Base-by-base conservation (phyloP, 1,140 invertebrate species). In the Cydia splendana region DNA sequence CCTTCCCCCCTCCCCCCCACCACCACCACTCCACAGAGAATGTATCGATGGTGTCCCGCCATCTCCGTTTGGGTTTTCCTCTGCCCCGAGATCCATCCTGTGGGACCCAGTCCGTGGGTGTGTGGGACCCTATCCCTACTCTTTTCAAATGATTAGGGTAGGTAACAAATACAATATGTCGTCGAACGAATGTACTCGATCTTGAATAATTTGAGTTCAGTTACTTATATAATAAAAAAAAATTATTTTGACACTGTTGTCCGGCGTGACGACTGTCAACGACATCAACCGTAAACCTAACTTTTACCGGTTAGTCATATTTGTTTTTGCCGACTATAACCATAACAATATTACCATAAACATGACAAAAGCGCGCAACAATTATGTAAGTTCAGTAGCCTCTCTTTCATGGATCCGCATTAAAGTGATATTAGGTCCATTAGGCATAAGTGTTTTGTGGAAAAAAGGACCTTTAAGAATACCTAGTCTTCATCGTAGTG, bases 341-440 rank as follows among this genome's bases (percentile, higher is more conserved):
- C 20, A 10, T 62, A 62, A 62, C 57, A 9, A 20, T 62, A 62
- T 62, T 62, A 62, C 57, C 15, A n/a, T 18, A 3, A 53, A 18
- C n/a, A 53, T 53, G n/a, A 53, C n/a, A 53, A 24, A 24, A 62
- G 57, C 20, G 9, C 6, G 9, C 9, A 10, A 62, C 57, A 24
- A 62, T 62, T 24, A 62, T 62, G 57, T 62, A 24, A 62, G 57
- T 62, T 62, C 57, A 62, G 57, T 62, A 62, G 57, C 57, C 57
- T 62, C 57, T 62, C 18, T 62, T 20, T 24, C 20, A 24, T 62
- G 24, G 57, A 24, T 62, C 20, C 20, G 57, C 20, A 30, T 62
- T 6, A 62, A 62, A 62, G 57, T 62, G 53, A 62, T 53, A 1
- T 3, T 57, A 20, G 48, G 4, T 18, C n/a, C 10, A 20, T 57